Conservation (phyloP, 2,113 vertebrate genomes). For the Strigops habroptila region DNA sequence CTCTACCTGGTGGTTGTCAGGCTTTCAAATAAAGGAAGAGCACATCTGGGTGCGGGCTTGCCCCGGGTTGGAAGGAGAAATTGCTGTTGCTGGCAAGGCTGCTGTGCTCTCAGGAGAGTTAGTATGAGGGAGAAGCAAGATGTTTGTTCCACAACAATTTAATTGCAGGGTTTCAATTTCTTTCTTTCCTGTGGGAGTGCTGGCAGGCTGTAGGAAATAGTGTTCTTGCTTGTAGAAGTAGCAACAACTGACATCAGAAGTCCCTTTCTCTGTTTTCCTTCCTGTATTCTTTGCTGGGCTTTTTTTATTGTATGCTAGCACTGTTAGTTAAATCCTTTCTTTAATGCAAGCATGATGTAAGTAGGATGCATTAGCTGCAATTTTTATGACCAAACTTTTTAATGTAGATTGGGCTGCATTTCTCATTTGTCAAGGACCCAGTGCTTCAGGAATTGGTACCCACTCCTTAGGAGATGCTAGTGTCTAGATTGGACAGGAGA, state of each 20-base stretch:
- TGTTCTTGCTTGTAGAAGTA: background rate
- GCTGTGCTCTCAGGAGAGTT: background rate
- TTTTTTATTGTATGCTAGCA: background rate
- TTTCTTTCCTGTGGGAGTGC: background rate
- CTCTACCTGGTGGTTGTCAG: background rate
- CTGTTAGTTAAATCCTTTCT: background rate
- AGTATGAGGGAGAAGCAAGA: background rate
- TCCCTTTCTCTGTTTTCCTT: background rate
- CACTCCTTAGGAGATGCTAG: background rate
- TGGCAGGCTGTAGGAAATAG: background rate
- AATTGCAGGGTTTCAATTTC: background rate
- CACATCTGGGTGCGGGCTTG: background rate
- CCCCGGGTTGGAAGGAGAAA: background rate
- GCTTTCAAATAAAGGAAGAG: background rate
- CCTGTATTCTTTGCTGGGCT: background rate
- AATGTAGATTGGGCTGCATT: background rate
- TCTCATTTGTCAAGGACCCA: background rate
- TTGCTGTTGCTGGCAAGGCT: background rate
- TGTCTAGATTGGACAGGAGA: background rate
- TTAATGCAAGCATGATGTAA: background rate
- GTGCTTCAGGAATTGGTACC: background rate
- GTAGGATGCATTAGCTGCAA: background rate
- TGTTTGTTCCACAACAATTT: background rate
- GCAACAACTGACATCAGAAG: background rate
- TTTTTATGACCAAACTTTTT: background rate